Base-by-base conservation (phyloP, 2,888 invertebrate species). In the Synanthedon vespiformis region DNA sequence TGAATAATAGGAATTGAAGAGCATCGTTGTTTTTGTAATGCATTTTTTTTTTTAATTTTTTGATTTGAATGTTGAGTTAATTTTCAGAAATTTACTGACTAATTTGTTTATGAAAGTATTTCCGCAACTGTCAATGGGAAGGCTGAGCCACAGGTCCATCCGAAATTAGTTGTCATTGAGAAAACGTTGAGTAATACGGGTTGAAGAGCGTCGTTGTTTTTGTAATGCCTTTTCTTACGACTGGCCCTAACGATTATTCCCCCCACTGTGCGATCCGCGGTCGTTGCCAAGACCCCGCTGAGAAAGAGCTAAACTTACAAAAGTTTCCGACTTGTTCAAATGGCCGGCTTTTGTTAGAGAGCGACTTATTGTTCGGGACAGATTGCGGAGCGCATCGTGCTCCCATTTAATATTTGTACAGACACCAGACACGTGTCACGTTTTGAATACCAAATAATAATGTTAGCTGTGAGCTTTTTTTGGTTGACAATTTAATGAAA, bases 291-390 rank as follows among this genome's bases (percentile, higher is more conserved):
- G 80, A 77, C 68, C 77, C 74, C 76, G 77, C 74, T 63, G 71
- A 78, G 83, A 82, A 80, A 82, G 81, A 84, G 81, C 84, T 80
- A 77, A 84, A 82, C 84, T 85, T 82, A 83, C 86, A 83, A 85
- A 87, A 86, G 82, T 87, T 85, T 76, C 79, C 81, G 80, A 83
- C 83, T 86, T 80, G 85, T 86, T 86, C 82, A 78, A 86, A 87
- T 84, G 80, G 85, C 76, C 78, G 76, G 86, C 86, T 84, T 86
- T 87, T 87, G 86, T 87, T 81, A 74, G 77, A 76, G 75, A 77
- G 74, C 77, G 81, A 86, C 85, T 84, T 87, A 86, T 86, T 87
- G 86, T 87, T 85, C 80, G 77, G 77, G 82, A 85, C 84, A 86
- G 86, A 86, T 87, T 85, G 86, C 77, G 65, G 49, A 27, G 27